Percentiles rank a stretch among this genome's conserved stretches.
These are phyloP conservation scores for Tryphoninae sp. DNA, from an alignment of 2,888 invertebrate species.

Conservation along the genomic window DNA sequence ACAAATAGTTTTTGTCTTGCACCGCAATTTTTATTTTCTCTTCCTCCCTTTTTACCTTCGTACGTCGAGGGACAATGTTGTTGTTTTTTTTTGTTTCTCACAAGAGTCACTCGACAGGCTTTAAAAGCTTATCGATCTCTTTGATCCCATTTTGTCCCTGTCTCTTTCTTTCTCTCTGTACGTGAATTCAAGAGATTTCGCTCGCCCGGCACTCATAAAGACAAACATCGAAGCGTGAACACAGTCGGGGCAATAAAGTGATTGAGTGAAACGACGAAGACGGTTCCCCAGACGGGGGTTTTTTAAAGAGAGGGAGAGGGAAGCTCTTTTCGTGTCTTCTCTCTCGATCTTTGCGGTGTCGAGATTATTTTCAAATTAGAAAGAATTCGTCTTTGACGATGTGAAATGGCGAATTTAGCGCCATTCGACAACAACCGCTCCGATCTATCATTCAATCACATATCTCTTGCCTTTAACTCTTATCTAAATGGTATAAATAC, in stretches of 20 bases:
- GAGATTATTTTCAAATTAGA: not conserved
- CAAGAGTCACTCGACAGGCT: not conserved
- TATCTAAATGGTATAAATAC: slow-evolving; percentile 60
- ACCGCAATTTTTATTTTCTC: not conserved
- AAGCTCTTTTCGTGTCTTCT: slow-evolving; percentile 14
- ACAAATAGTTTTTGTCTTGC: not conserved
- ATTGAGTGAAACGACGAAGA: slow-evolving; percentile 56
- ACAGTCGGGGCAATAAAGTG: slow-evolving; percentile 72
- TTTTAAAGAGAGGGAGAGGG: slow-evolving; percentile 14
- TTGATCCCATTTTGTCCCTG: not conserved
- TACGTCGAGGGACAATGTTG: not conserved
- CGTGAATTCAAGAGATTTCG: slow-evolving; percentile 13
- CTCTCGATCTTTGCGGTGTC: slow-evolving; percentile 15
- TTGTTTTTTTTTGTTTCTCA: not conserved
- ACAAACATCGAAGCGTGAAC: slow-evolving; percentile 75
- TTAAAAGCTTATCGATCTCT: not conserved
- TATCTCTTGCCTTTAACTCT: slow-evolving; percentile 30
- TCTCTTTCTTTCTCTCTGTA: not conserved
- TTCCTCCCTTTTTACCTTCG: not conserved
- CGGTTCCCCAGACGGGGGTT: not conserved
- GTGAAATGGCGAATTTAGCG: not conserved
- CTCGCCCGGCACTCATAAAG: slow-evolving; percentile 37
- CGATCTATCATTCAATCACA: slow-evolving; percentile 42
- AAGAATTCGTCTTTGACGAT: slow-evolving; percentile 11
- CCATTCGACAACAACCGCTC: slow-evolving; percentile 2